Percentiles rank a stretch among this genome's conserved stretches.
phyloP scores from a whole-genome alignment of 2,797 vertebrate genomes.

The Myoxocephalus aenaeus region DNA sequence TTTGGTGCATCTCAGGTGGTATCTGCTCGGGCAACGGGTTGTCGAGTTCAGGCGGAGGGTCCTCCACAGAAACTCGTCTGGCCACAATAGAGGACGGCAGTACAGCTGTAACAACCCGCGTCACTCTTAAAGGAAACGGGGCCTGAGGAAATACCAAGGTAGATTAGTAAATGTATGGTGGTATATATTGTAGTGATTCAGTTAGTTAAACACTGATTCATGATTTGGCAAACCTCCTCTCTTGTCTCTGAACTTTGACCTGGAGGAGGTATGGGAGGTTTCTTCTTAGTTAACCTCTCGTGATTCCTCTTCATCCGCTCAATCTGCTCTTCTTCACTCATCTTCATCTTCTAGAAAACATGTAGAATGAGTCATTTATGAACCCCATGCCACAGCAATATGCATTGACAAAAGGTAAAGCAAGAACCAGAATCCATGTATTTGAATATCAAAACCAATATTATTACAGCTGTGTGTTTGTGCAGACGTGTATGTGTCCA shows the following conservation, averaged over 20 bases:
- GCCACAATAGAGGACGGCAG: slow-evolving; percentile 82
- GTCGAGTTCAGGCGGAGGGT: slow-evolving; percentile 78
- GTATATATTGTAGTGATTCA: not conserved
- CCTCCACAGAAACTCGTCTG: slow-evolving; percentile 83
- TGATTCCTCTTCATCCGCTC: slow-evolving; percentile 77
- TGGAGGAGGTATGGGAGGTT: slow-evolving; percentile 45
- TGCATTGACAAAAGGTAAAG: slow-evolving; percentile 11
- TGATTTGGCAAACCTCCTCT: slow-evolving; percentile 69
- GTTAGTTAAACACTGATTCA: not conserved
- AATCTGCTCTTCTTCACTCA: slow-evolving; percentile 80
- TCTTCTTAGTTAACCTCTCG: slow-evolving; percentile 71
- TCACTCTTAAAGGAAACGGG: slow-evolving; percentile 80
- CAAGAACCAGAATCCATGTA: not conserved
- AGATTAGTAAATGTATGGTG: not conserved
- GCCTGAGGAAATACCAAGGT: slow-evolving; percentile 43
- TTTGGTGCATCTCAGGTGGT: slow-evolving; percentile 53
- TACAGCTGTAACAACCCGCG: slow-evolving; percentile 80
- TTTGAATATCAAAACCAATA: slow-evolving; percentile 4
- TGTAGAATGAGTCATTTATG: slow-evolving; percentile 33
- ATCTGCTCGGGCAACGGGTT: slow-evolving; percentile 76
- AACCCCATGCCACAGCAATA: slow-evolving; percentile 14
- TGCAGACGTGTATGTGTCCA: slow-evolving; percentile 8
- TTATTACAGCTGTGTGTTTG: slow-evolving; percentile 13
- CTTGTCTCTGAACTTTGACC: slow-evolving; percentile 61
- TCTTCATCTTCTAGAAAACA: slow-evolving; percentile 70